phyloP scores from a whole-genome alignment of 1,140 invertebrate genomes.

The Drosophila mauritiana region DNA sequence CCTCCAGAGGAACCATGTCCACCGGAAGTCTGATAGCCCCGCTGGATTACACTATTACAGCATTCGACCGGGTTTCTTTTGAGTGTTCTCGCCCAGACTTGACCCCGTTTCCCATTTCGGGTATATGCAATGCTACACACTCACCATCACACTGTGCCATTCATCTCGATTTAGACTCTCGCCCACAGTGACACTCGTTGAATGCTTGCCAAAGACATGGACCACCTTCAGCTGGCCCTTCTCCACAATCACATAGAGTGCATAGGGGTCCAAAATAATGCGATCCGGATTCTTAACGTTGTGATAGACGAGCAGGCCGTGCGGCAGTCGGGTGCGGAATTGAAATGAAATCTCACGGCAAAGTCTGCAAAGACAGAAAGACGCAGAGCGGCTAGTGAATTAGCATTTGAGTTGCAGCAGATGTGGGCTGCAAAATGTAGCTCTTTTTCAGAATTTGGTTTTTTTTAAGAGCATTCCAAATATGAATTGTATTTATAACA shows the following conservation, averaged over 20 bases:
- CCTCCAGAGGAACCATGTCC: too few relatives aligned
- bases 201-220: slow-evolving; percentile 94
- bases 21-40: slow-evolving; percentile 10
- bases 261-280: slow-evolving; percentile 91
- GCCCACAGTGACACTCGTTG: slow-evolving; percentile 94
- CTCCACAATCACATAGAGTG: slow-evolving; percentile 94
- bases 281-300: slow-evolving; percentile 93
- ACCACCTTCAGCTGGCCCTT: slow-evolving; percentile 95
- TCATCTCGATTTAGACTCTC: slow-evolving; percentile 94
- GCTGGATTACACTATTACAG: neutral
- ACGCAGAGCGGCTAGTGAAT: slow-evolving; percentile 11
- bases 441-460: neutral
- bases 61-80: slow-evolving; percentile 10
- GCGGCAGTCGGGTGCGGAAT: slow-evolving; percentile 93
- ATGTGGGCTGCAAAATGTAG: slow-evolving; percentile 1
- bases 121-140: slow-evolving; percentile 21
- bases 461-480: neutral
- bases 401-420: slow-evolving; percentile 17
- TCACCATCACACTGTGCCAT: slow-evolving; percentile 93
- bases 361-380: slow-evolving; percentile 86
- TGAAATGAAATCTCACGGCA: slow-evolving; percentile 94
- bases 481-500: neutral
- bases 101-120: slow-evolving; percentile 24
- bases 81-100: slow-evolving; percentile 20
- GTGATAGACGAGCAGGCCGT: slow-evolving; percentile 94